phyloP scores from a whole-genome alignment of 1,140 invertebrate species.

The Lucilia cuprina region DNA sequence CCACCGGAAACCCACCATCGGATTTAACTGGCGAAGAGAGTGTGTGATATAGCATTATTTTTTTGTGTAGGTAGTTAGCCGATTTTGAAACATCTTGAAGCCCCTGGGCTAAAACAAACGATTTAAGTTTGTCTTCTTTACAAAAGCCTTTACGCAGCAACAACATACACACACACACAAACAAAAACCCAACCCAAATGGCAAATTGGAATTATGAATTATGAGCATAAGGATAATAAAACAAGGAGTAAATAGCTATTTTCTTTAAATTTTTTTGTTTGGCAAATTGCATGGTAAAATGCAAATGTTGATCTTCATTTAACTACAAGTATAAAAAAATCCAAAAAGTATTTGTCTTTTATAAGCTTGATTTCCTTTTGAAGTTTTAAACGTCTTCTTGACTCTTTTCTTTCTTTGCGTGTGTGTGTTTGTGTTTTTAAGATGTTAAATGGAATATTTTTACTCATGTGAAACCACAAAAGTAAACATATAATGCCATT shows the following conservation, averaged over 20 bases:
- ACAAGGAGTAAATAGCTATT: conserved; percentile 16
- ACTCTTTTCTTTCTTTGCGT: not conserved
- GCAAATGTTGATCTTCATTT: conserved; percentile 25
- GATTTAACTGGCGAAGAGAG: too few species aligned
- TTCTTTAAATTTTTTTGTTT: conserved; percentile 24
- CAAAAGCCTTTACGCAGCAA: not conserved
- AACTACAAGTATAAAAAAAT: not conserved
- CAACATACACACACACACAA: not conserved
- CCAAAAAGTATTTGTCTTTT: not conserved
- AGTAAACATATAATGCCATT: conserved; percentile 24
- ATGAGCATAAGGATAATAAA: conserved; percentile 35
- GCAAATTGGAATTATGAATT: conserved; percentile 36
- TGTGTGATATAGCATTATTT: not conserved
- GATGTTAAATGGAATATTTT: conserved; percentile 16
- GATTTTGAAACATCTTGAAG: not conserved
- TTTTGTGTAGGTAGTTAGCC: not conserved
- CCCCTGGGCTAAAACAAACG: not conserved
- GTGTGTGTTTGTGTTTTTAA: too few species aligned
- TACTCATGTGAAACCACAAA: not conserved
- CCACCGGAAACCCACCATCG: too few species aligned
- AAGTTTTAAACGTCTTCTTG: not conserved
- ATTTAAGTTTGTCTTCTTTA: not conserved
- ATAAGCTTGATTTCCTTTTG: not conserved
- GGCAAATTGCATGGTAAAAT: conserved; percentile 20
- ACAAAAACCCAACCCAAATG: conserved; percentile 15